phyloP scores from a whole-genome alignment of 2,888 invertebrate species.

The Tinea trinotella region DNA sequence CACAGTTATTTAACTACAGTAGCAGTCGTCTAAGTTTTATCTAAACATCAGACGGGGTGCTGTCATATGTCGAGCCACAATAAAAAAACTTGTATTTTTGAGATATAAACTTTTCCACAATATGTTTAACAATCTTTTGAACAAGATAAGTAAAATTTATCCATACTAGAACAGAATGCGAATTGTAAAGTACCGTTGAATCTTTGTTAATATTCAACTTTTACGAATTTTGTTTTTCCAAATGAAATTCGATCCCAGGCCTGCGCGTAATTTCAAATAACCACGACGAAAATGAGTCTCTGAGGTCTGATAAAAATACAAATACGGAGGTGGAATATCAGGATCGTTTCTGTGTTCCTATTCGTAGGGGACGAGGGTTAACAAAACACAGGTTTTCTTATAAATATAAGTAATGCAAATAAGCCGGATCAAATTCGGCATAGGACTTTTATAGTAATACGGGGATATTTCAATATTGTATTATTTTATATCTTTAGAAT shows the following conservation, averaged over 20 bases:
- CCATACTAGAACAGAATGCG: not conserved
- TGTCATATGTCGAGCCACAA: too few relatives aligned
- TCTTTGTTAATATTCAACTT: constrained; percentile 20
- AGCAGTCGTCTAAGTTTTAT: too few relatives aligned
- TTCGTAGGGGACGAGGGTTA: not conserved
- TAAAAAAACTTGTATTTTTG: too few relatives aligned
- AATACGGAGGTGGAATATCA: constrained; percentile 23
- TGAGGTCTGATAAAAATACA: constrained; percentile 25
- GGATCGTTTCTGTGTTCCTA: constrained; percentile 20
- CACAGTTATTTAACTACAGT: too few relatives aligned
- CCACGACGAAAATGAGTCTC: constrained; percentile 23
- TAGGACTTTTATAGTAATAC: not conserved
- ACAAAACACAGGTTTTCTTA: constrained; percentile 10
- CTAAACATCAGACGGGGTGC: too few relatives aligned
- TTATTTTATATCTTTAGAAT: too few relatives aligned
- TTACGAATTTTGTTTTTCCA: constrained; percentile 20
- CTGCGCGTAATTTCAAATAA: constrained; percentile 26
- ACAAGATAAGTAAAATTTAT: constrained; percentile 2
- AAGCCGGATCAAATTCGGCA: not conserved
- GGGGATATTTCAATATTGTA: too few relatives aligned
- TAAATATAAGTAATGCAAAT: constrained; percentile 8
- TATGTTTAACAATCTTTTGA: not conserved
- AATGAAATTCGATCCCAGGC: constrained; percentile 19
- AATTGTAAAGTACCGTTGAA: constrained; percentile 15
- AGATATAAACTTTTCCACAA: not conserved